Percentiles rank a stretch among this genome's conserved stretches.
These are phyloP conservation scores for Microcebus murinus DNA, from an alignment of 2,113 vertebrate genomes.

Conservation along the genomic window DNA sequence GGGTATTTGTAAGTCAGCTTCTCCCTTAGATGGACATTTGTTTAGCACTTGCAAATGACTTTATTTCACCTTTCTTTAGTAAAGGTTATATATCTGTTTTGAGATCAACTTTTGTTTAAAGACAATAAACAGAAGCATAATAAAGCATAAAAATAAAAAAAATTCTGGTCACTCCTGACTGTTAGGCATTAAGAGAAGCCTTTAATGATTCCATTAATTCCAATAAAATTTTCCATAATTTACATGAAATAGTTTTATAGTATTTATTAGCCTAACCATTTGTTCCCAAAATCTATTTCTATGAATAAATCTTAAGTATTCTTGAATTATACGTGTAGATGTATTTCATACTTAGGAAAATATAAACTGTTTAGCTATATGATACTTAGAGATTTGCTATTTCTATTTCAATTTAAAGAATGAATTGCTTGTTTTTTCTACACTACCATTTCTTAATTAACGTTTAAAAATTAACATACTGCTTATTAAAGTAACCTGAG, in stretches of 20 bases:
- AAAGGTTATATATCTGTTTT: background rate
- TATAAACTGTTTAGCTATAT: constrained; percentile 15
- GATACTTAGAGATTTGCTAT: constrained; percentile 13
- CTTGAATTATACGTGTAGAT: background rate
- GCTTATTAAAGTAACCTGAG: background rate
- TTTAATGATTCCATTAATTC: constrained; percentile 29
- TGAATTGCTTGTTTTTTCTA: constrained; percentile 20
- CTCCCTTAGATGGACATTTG: background rate
- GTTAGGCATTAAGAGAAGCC: background rate
- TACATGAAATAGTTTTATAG: background rate
- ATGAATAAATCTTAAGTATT: background rate
- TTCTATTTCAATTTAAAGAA: constrained; percentile 39
- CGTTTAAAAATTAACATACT: background rate
- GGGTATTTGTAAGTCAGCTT: background rate
- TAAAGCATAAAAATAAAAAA: background rate
- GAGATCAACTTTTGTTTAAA: background rate
- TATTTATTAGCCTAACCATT: background rate
- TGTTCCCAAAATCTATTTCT: background rate
- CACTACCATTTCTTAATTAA: background rate
- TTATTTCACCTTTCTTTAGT: background rate
- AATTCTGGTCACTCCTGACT: background rate
- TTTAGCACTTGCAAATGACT: constrained; percentile 12
- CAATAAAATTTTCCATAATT: background rate
- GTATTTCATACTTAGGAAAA: constrained; percentile 45
- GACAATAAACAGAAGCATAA: background rate